Conservation (phyloP, 2,113 vertebrate genomes). For the Syngnathoides biaculeatus region DNA sequence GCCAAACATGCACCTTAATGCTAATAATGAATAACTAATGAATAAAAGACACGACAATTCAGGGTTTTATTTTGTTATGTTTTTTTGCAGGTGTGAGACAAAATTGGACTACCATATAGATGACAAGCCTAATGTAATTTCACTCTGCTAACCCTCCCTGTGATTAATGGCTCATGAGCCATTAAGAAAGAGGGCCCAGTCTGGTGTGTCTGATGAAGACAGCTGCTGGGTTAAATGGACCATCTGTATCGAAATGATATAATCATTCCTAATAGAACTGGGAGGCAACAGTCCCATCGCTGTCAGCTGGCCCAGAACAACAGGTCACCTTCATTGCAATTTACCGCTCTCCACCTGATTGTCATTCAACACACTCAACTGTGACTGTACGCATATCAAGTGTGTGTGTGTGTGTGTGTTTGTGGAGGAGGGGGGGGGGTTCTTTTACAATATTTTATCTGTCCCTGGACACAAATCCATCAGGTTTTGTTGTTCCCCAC, state of each 20-base stretch:
- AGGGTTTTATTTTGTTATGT: neutral
- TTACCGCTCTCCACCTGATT: conserved; percentile 24
- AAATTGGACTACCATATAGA: neutral
- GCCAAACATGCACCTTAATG: too few relatives aligned
- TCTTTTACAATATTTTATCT: too few relatives aligned
- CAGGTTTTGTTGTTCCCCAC: neutral
- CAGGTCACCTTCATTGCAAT: conserved; percentile 56
- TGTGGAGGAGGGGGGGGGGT: too few relatives aligned
- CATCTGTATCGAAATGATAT: conserved; percentile 64
- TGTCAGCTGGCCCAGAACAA: conserved; percentile 49
- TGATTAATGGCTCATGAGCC: conserved; percentile 35
- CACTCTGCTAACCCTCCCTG: conserved; percentile 8
- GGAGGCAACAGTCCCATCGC: conserved; percentile 51
- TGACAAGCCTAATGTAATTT: neutral
- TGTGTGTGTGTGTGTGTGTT: too few relatives aligned
- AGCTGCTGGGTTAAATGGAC: conserved; percentile 66
- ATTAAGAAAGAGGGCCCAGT: conserved; percentile 56
- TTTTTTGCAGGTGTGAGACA: neutral
- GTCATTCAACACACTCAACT: conserved; percentile 18
- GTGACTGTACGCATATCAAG: neutral
- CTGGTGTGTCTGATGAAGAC: conserved; percentile 61
- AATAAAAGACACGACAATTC: too few relatives aligned
- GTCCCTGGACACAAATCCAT: neutral
- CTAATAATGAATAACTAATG: too few relatives aligned
- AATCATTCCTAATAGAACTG: conserved; percentile 64